Conservation (phyloP, 2,797 vertebrate genomes). For the Schizothorax lantsangensis region DNA sequence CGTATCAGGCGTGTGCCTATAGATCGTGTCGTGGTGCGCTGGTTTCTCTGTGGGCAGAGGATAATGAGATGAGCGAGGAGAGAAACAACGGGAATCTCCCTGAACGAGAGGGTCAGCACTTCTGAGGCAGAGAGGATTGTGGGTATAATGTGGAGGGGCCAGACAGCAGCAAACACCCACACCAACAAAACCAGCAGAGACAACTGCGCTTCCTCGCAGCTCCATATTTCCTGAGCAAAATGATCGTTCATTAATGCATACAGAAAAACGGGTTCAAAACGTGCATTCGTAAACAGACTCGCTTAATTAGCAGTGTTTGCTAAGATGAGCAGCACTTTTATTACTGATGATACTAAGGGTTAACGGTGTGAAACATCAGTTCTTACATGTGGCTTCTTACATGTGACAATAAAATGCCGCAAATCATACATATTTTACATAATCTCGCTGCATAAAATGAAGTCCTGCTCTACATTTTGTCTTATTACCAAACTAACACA, state of each 20-base stretch:
- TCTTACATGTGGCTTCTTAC: too few relatives aligned
- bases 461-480: too few relatives aligned
- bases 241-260: not conserved
- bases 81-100: constrained; percentile 4
- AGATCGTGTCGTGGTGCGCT: not conserved
- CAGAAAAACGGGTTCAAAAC: not conserved
- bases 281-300: not conserved
- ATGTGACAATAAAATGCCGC: not conserved
- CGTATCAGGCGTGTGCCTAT: constrained; percentile 15
- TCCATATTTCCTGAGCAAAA: not conserved
- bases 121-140: constrained; percentile 39
- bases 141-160: constrained; percentile 41
- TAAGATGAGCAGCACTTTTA: not conserved
- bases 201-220: not conserved
- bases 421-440: not conserved
- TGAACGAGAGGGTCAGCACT: constrained; percentile 34
- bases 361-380: too few relatives aligned
- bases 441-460: too few relatives aligned
- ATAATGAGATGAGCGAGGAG: constrained; percentile 51
- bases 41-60: constrained; percentile 7
- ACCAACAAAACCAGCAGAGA: constrained; percentile 11
- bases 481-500: too few relatives aligned
- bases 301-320: not conserved
- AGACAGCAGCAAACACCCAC: constrained; percentile 46
- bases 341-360: not conserved